Conservation (phyloP, 2,888 invertebrate species). For the Gastrophysa polygoni region DNA sequence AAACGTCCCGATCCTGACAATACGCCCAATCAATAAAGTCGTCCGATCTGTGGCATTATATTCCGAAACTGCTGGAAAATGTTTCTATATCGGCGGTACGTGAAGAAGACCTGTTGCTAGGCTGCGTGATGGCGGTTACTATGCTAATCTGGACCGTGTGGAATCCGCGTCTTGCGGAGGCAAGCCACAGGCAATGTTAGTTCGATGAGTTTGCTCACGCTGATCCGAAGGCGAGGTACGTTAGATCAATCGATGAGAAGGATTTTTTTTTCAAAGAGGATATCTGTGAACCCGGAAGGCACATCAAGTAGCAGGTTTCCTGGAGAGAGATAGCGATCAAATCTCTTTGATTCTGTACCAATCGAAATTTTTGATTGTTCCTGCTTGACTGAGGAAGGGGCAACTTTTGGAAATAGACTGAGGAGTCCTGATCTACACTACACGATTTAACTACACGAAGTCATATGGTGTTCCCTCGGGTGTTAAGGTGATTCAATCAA, state of each 20-base stretch:
- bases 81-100: slow-evolving; percentile 6
- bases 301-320: too few relatives aligned
- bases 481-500: too few relatives aligned
- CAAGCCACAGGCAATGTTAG: neutral
- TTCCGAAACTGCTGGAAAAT: slow-evolving; percentile 5
- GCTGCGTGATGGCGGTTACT: slow-evolving; percentile 14
- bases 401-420: too few relatives aligned
- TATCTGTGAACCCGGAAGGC: too few relatives aligned
- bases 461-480: too few relatives aligned
- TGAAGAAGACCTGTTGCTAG: slow-evolving; percentile 13
- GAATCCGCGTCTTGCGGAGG: neutral
- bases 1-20: neutral
- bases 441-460: too few relatives aligned
- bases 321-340: too few relatives aligned
- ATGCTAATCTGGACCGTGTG: slow-evolving; percentile 17
- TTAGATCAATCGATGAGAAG: neutral
- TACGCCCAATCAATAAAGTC: slow-evolving; percentile 12
- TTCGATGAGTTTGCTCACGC: neutral
- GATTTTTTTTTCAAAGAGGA: neutral
- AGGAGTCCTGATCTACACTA: too few relatives aligned
- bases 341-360: too few relatives aligned
- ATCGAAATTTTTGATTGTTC: too few relatives aligned
- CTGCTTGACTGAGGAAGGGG: too few relatives aligned
- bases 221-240: neutral
- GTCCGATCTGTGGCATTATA: neutral